Conservation (phyloP, 2,113 vertebrate species). For the Centropristis striata region DNA sequence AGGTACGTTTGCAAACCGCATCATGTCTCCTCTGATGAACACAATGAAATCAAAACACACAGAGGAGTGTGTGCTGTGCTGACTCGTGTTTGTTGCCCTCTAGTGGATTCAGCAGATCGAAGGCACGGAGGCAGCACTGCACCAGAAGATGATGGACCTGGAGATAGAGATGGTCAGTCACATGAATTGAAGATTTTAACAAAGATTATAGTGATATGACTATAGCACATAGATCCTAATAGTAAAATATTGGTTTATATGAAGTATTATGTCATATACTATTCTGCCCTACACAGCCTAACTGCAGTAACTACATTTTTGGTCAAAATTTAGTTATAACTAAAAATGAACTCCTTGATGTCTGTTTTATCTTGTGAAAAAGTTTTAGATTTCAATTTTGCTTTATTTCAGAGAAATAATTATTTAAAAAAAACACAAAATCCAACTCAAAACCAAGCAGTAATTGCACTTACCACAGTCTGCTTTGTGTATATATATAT, state of each 20-base stretch:
- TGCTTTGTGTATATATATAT: too few relatives aligned
- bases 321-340: too few relatives aligned
- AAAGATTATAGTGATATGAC: background rate
- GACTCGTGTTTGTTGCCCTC: slow-evolving; percentile 47
- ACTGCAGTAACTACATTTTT: too few relatives aligned
- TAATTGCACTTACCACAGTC: too few relatives aligned
- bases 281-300: too few relatives aligned
- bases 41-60: background rate
- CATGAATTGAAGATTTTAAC: background rate
- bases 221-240: background rate
- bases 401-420: too few relatives aligned
- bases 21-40: background rate
- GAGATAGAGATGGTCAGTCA: slow-evolving; percentile 96
- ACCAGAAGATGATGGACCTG: slow-evolving; percentile 99
- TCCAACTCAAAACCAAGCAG: too few relatives aligned
- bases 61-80: background rate
- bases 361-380: too few relatives aligned
- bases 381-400: too few relatives aligned
- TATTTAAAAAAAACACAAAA: too few relatives aligned
- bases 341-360: too few relatives aligned
- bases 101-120: slow-evolving; percentile 99
- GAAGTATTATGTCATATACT: background rate
- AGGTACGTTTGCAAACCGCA: slow-evolving; percentile 85
- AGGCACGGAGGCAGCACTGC: slow-evolving; percentile 96
- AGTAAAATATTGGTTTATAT: background rate